A percentile compares a stretch with the other conserved stretches of the same genome.
Conservation (phyloP, 2,797 vertebrate species). For the Poecile montanus region DNA sequence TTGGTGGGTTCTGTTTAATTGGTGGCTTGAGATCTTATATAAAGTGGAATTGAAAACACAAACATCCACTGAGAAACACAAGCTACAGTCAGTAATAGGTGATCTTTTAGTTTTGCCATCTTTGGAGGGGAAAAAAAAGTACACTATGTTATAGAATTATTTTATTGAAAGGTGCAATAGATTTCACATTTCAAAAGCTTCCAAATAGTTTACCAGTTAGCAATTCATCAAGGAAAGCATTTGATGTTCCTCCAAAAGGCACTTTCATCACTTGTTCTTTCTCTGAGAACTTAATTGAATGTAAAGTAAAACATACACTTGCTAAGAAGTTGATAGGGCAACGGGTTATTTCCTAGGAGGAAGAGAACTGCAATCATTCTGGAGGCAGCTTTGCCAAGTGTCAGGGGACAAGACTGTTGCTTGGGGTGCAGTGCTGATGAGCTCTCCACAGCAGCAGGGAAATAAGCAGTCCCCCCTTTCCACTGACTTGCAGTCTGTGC, state of each 20-base stretch:
- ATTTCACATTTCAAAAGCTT: neutral
- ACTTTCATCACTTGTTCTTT: slow-evolving; percentile 1
- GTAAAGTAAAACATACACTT: neutral
- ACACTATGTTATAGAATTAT: neutral
- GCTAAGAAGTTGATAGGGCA: neutral
- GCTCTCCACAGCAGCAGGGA: neutral
- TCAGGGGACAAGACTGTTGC: neutral
- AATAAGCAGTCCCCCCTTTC: neutral
- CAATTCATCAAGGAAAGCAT: slow-evolving; percentile 38
- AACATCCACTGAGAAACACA: neutral
- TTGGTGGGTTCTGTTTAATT: neutral
- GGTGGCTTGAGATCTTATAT: neutral
- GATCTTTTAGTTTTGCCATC: neutral
- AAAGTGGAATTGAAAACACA: neutral
- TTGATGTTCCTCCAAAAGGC: slow-evolving; percentile 38
- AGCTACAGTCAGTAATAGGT: neutral
- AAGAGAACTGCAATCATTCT: neutral
- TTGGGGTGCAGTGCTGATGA: neutral
- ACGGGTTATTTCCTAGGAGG: neutral
- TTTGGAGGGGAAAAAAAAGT: neutral
- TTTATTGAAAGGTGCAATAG: neutral
- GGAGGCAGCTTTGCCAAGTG: neutral
- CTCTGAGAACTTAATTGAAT: neutral
- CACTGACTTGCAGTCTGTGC: neutral
- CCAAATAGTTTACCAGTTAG: slow-evolving; percentile 15